Base-by-base conservation (phyloP, 2,888 invertebrate genomes). In the Eueremaeus valkanovi region DNA sequence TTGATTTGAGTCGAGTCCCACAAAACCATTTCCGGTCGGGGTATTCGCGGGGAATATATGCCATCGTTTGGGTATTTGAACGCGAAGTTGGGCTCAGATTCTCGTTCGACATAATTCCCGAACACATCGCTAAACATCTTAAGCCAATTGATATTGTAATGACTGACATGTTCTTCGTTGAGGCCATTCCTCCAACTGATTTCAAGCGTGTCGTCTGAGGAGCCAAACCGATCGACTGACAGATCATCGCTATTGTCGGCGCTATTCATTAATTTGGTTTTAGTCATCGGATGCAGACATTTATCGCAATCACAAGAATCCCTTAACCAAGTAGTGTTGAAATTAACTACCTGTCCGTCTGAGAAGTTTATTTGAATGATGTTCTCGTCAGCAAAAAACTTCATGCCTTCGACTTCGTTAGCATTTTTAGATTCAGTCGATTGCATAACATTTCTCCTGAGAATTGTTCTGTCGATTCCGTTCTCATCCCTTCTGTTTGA, bases 291-390 rank as follows among this genome's bases (percentile, higher is more conserved):
- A 72, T 78, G 76, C 5, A 79, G 63, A 58, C 78, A 78, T 9
- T 72, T 61, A 13, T 13, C 24, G 40, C 78, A 78, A 31, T 75
- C 72, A 70, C 78, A 79, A 16, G 78, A 79, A 63, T 78, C 77
- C 70, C 81, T 76, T 75, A 82, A 81, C 82, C 82, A 82, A 21
- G 81, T 78, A 72, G 80, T 81, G 75, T 81, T 81, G 79, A 82
- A 81, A 73, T 81, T 81, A 18, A 80, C 80, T 21, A 79, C 78
- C 68, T 77, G 78, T 70, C 81, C 76, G 58, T 81, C 80, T 66
- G 79, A 79, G 73, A 81, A 82, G 29, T 75, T 70, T 27, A 77
- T 33, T 24, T 70, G 40, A 70, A 70, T 33, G 5, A 70, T 55
- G 24, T 55, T 55, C 21, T 55, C 55, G 24, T 55, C 55, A 24